Evolutionary conservation across 2,113 vertebrate genomes (phyloP), one percentile per base, ranked within the genome.

Genomic region (Eretmochelys imbricata): DNA sequence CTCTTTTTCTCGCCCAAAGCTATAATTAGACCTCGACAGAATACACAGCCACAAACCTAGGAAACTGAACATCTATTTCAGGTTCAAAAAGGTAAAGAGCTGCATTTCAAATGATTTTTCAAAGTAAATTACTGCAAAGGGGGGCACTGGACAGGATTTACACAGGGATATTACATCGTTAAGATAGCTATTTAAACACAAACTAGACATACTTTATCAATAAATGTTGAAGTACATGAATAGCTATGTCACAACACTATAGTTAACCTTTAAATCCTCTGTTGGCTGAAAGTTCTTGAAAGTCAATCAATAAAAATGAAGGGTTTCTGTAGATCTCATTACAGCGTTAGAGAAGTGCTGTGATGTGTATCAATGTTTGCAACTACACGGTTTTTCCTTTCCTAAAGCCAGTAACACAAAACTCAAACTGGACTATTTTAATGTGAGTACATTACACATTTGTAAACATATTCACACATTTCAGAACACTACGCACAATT

Each of bases 261-360:
- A 42, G 38, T 82, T 87, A 93, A 93, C 24, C 62, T 92, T 93
- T 62, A 87, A 13, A 22, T 6, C 78, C 4, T 19, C 48, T 91
- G 51, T 69, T 51, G 2, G 27, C 50, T 82, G 81, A 25, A 65
- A 54, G 4, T 92, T n/a, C 86, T 49, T 14, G 16, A 89, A 92
- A 84, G 90, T 84, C 95, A 95, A 90, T 9, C 84, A 82, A 85
- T 93, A 86, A 88, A 59, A 48, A 14, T 27, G 72, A 88, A 87
- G 20, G 20, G 42, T 90, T 93, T 86, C 84, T 10, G 0, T 24
- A 85, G 59, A 91, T 85, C 49, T 59, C 29, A 81, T 79, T 55
- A 89, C 94, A 96, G 24, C 19, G 13, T 48, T 10, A 83, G 10
- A 62, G 31, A 13, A 84, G 79, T 51, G 76, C 16, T 22, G 38